A percentile compares a stretch with the other conserved stretches of the same genome.
Conservation (phyloP, 2,888 invertebrate genomes). For the Oligia latruncula region DNA sequence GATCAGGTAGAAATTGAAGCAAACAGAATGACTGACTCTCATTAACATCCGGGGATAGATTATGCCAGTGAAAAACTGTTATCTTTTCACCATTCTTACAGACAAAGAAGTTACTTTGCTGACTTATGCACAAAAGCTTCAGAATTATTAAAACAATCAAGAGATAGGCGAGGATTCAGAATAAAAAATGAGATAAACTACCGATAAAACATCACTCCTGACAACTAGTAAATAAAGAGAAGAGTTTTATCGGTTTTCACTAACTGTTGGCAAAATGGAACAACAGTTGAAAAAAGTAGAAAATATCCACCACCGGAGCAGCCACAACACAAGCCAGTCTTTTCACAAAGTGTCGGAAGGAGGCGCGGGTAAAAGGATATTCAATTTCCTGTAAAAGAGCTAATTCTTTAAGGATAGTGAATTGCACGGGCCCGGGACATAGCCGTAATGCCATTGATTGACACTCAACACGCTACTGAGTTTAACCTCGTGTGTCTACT, state of each 20-base stretch:
- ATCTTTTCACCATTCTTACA: background rate
- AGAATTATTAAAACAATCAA: background rate
- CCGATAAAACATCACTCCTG: constrained; percentile 1
- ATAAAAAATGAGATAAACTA: background rate
- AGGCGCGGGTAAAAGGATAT: constrained; percentile 38
- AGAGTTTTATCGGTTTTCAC: constrained; percentile 18
- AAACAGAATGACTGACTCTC: background rate
- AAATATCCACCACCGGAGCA: constrained; percentile 12
- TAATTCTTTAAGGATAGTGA: constrained; percentile 55
- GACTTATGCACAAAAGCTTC: background rate
- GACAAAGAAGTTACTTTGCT: background rate
- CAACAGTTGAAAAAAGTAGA: constrained; percentile 29
- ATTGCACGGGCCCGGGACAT: constrained; percentile 34
- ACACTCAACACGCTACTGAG: constrained; percentile 31
- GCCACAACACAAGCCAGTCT: constrained; percentile 11
- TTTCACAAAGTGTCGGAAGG: constrained; percentile 17
- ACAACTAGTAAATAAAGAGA: constrained; percentile 12
- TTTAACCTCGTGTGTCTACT: background rate
- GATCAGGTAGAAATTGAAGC: background rate
- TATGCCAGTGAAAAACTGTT: background rate
- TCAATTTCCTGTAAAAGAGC: constrained; percentile 41
- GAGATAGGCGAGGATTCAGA: background rate
- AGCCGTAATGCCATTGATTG: constrained; percentile 40
- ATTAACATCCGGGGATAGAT: background rate
- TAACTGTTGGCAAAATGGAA: constrained; percentile 39